Evolutionary conservation across 1,140 invertebrate genomes (phyloP), one percentile per base, ranked within the genome.

Genomic region (Euura lappo): DNA sequence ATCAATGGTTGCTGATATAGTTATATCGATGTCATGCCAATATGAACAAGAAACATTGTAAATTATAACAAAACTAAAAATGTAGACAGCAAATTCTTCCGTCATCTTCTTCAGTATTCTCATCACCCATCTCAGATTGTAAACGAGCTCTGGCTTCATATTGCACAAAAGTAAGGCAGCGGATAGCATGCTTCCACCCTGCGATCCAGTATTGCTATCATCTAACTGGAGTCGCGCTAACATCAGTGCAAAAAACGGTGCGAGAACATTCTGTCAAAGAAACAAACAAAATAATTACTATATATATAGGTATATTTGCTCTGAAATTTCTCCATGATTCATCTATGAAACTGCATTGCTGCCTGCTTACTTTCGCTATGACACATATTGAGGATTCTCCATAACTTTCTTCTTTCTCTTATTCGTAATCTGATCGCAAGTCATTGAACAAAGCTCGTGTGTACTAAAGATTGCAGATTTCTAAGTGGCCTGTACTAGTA

Each of bases 91-190:
- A 51, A 81, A 74, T 65, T 81, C 78, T 69, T 72, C 71, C 28
- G 69, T 45, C 6, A 74, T 28, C 68, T 65, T 68, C 45, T 7
- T 73, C 4, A 64, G 71, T 13, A 77, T 69, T 45, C 65, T 72
- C 0, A 77, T 45, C 4, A 78, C 28, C 45, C 60, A 66, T 71
- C 74, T 74, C 0, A 81, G 47, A 68, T 11, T 72, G 28, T 74
- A 60, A 44, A 79, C 66, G 45, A 79, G 51, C 65, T 73, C 71
- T 43, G 78, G 76, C 42, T 76, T 76, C 28, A 82, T 70, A 64
- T 79, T 83, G 46, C 76, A 80, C 42, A 83, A 71, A 71, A 79
- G 76, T 69, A 83, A 70, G 8, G 76, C 74, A 45, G 80, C 75
- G 42, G 77, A 72, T 51, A 83, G 45, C 42, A 81, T 75, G 68